Base-by-base conservation (phyloP, 2,113 vertebrate genomes). In the Pandion haliaetus region DNA sequence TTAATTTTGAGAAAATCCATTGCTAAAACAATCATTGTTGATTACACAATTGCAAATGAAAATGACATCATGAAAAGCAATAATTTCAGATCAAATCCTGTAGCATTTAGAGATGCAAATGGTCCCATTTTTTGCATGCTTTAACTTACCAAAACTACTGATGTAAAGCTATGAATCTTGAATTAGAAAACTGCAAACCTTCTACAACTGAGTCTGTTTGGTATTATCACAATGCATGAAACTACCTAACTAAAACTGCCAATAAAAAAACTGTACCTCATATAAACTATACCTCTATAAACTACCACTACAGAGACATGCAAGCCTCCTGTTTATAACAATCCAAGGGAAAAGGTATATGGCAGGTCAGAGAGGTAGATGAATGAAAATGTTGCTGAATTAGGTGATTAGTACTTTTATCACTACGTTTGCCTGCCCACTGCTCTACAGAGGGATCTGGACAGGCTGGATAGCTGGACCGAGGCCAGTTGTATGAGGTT, bases 281-380 rank as follows among this genome's bases (percentile, higher is more conserved):
- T 49, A 28, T 18, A 29, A 42, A n/a, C 52, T 54, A 7, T 28
- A n/a, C 6, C 14, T 8, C 38, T 71, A 8, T 38, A 77, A 77
- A 44, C 12, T 49, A 49, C 24, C 1, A 0, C 24, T 28, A 6
- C 14, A 59, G 26, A 67, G 23, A 63, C 0, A 0, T 49, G 34
- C 21, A 49, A 42, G 11, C 52, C 12, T 73, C 21, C 58, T 55
- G 5, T 57, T 58, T 5, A 1, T 18, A 88, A 52, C 8, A 70
- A 9, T 50, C 25, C 32, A n/a, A 62, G 23, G 55, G 23, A 32
- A 40, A 80, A 47, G 6, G 23, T 77, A 13, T 14, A 4, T 38
- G 20, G 26, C 42, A 25, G 34, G 4, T 74, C 59, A 88, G 45
- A 66, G 42, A 62, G 21, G 7, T 36, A 31, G 0, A 1, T 15